These are phyloP conservation scores for Sipha flava DNA, from an alignment of 1,140 invertebrate species.

Conservation along the genomic window DNA sequence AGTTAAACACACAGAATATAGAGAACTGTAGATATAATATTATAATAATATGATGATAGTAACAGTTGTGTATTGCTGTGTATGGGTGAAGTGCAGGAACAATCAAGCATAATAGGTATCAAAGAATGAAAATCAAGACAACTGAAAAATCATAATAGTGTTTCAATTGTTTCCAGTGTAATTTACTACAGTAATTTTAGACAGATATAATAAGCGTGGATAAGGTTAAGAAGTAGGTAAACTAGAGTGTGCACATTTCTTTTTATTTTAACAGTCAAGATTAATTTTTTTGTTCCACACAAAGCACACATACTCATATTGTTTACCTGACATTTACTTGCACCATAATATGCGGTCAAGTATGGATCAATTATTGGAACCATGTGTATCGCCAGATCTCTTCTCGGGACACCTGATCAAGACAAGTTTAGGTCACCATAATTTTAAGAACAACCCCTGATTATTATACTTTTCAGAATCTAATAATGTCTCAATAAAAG, in stretches of 20 bases:
- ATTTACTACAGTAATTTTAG: constrained; percentile 1
- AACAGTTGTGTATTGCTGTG: neutral
- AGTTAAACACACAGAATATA: no score
- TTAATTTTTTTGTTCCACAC: constrained; percentile 3
- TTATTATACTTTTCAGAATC: neutral
- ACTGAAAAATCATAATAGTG: neutral
- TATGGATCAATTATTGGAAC: constrained; percentile 32
- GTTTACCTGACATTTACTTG: constrained; percentile 31
- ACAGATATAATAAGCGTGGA: neutral
- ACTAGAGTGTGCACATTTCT: neutral
- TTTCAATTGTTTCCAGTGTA: neutral
- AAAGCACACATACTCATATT: neutral
- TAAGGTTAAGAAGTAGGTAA: neutral
- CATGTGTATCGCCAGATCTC: constrained; percentile 20
- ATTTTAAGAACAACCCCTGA: neutral
- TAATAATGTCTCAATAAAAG: neutral
- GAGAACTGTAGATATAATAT: no score
- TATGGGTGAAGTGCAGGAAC: neutral
- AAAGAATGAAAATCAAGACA: neutral
- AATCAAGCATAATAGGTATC: constrained; percentile 10
- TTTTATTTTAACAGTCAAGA: neutral
- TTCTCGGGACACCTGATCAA: constrained; percentile 27
- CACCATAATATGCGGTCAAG: constrained; percentile 32
- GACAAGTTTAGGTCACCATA: constrained; percentile 19
- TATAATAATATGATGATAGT: neutral